Base-by-base conservation (phyloP, 2,797 vertebrate species). In the Menidia menidia region DNA sequence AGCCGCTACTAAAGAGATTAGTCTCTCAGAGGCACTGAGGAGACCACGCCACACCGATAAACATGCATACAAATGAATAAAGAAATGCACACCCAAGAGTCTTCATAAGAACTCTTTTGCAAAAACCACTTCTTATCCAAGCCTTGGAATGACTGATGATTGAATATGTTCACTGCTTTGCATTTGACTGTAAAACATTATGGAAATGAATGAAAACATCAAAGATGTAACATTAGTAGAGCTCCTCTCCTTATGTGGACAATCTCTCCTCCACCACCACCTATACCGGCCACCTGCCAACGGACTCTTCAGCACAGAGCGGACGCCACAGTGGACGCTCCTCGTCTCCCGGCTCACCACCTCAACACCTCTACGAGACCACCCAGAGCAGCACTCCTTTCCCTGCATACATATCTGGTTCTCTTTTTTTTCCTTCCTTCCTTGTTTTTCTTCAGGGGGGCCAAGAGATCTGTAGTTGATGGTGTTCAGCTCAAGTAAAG, bases 1-100 rank as follows among this genome's bases (percentile, higher is more conserved):
- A 99, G 81, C 98, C 98, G 2, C 95, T 99, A 67, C 73, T 99
- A 90, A 99, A 98, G 88, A 95, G 97, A 91, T 91, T 95, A 33
- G 92, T 90, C 79, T 94, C 96, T 76, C 93, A 90, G 80, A 95
- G 95, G 89, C 95, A 95, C 67, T 98, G 91, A 96, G 87, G 42
- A 68, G 82, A 83, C 51, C 3, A 4, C 68, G 12, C 66, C 66
- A 41, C 76, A 43, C 74, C 35, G 60, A 74, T 8, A 63, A 72
- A 80, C 63, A 66, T 74, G 35, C 67, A 64, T 50, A 72, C 50
- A 63, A 64, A 83, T 80, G 81, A 86, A 86, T 80, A 82, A 60
- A 70, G 56, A 84, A 80, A 83, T 84, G 80, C 79, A 83, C 87
- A 89, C 70, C 70, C 41, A n/a, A 85, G 88, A 93, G 94, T 94